These are phyloP conservation scores for Chroicocephalus ridibundus DNA, from an alignment of 2,113 vertebrate species.

Conservation along the genomic window DNA sequence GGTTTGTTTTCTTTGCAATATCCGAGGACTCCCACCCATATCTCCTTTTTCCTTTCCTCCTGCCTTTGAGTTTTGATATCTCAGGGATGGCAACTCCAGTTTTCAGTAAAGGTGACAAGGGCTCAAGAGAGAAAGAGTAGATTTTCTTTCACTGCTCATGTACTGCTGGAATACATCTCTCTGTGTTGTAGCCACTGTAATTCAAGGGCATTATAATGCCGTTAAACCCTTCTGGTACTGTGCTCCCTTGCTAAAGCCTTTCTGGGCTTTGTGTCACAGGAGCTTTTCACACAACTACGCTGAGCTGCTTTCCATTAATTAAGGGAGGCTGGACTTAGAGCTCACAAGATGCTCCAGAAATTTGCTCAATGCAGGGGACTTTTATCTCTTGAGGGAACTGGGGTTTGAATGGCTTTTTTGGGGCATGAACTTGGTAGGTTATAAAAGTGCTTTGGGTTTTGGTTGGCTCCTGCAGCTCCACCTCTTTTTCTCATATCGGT, in stretches of 20 bases:
- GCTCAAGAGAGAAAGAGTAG: not conserved
- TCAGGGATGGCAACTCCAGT: not conserved
- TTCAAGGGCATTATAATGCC: constrained; percentile 25
- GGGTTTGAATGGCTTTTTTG: not conserved
- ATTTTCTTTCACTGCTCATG: not conserved
- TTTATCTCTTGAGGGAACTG: constrained; percentile 18
- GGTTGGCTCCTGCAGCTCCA: not conserved
- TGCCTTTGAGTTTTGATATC: not conserved
- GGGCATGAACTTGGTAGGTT: not conserved
- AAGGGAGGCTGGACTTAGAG: not conserved
- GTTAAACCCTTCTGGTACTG: constrained; percentile 43
- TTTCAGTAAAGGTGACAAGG: not conserved
- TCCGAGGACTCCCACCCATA: not conserved
- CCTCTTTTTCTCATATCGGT: not conserved
- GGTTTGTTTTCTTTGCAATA: not conserved
- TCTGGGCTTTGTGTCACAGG: constrained; percentile 12
- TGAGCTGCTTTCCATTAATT: constrained; percentile 25
- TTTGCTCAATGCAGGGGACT: not conserved
- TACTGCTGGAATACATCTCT: not conserved
- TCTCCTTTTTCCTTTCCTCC: not conserved
- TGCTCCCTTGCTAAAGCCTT: constrained; percentile 9
- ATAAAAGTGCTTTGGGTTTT: constrained; percentile 4
- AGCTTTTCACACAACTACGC: constrained; percentile 2
- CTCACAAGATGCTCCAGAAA: constrained; percentile 12
- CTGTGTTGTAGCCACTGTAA: not conserved